Evolutionary conservation across 92 coral and sea anemone species (phyloP).

Genomic region (Montipora capitata): DNA sequence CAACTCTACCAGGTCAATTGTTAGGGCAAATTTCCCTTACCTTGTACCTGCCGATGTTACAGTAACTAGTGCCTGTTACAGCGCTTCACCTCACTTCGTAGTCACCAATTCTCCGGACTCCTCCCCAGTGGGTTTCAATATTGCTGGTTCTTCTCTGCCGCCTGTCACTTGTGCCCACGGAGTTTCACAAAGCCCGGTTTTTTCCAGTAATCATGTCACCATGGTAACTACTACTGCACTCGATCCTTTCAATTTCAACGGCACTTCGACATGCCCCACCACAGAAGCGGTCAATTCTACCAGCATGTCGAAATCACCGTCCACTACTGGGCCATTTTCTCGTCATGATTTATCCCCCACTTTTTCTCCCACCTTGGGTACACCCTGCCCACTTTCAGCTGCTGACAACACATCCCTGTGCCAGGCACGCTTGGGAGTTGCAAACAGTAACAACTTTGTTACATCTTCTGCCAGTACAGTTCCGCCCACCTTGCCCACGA

Average conservation of each 20-base stretch:
- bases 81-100: neutral
- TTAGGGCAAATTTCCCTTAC: neutral
- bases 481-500: neutral
- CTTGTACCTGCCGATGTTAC: neutral
- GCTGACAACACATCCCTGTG: neutral
- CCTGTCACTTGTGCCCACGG: neutral
- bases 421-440: neutral
- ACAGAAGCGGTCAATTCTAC: neutral
- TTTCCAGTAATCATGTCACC: neutral
- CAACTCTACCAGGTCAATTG: constrained; percentile 3
- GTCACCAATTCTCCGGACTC: neutral
- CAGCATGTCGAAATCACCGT: neutral
- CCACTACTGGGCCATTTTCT: neutral
- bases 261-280: neutral
- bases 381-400: neutral
- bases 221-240: neutral
- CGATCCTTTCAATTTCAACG: neutral
- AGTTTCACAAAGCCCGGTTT: neutral
- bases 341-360: neutral
- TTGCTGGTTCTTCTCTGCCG: neutral
- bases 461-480: neutral
- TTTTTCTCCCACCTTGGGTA: neutral
- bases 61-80: neutral
- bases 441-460: neutral
- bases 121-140: neutral